phyloP scores from a whole-genome alignment of 2,888 invertebrate genomes.

The Beris chalybata region DNA sequence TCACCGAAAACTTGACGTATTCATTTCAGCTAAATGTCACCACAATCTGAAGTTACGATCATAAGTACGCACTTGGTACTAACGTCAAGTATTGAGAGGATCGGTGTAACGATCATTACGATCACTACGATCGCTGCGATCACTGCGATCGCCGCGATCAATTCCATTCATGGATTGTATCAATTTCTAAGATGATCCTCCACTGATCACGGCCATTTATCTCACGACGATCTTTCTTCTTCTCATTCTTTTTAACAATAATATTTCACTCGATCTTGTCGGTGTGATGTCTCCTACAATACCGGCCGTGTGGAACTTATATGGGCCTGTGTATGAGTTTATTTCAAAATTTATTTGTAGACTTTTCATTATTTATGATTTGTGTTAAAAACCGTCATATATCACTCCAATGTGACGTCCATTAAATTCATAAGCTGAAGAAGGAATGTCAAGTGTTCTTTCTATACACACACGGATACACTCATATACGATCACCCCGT shows the following conservation, averaged over 20 bases:
- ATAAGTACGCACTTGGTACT: too few relatives aligned
- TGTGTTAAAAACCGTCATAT: conserved; percentile 32
- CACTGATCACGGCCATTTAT: conserved; percentile 27
- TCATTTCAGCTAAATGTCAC: too few relatives aligned
- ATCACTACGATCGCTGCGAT: too few relatives aligned
- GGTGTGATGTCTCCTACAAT: neutral
- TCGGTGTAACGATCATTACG: too few relatives aligned
- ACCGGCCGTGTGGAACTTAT: neutral
- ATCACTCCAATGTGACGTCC: conserved; percentile 31
- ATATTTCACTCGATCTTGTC: conserved; percentile 7
- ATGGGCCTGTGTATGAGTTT: conserved; percentile 18
- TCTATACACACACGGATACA: conserved; percentile 5
- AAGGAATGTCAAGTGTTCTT: conserved; percentile 30
- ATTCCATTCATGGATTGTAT: conserved; percentile 7
- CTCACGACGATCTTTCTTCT: conserved; percentile 6
- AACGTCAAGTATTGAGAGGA: too few relatives aligned
- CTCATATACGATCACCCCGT: neutral
- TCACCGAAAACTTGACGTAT: too few relatives aligned
- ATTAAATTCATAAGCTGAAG: conserved; percentile 29
- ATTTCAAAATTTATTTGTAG: conserved; percentile 30
- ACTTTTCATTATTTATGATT: conserved; percentile 32
- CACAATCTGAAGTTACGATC: too few relatives aligned
- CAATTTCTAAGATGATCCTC: conserved; percentile 23
- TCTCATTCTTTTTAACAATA: conserved; percentile 12
- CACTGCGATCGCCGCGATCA: conserved; percentile 15